A percentile compares a stretch with the other conserved stretches of the same genome.
These are phyloP conservation scores for Megastigmus dorsalis DNA, from an alignment of 2,888 invertebrate species.

Conservation along the genomic window DNA sequence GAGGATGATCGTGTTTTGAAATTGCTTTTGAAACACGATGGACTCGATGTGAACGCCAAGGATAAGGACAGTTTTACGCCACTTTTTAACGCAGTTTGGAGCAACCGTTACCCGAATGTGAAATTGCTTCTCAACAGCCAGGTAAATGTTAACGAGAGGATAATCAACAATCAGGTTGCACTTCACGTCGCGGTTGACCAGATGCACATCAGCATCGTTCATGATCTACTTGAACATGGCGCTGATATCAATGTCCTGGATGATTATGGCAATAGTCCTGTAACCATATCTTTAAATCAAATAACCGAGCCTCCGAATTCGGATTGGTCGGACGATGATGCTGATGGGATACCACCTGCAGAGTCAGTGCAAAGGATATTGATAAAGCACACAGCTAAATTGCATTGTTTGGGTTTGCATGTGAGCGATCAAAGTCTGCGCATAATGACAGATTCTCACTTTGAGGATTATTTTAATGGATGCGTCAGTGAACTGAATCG, in stretches of 20 bases:
- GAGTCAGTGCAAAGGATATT: slow-evolving; percentile 6
- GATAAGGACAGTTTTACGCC: slow-evolving; percentile 37
- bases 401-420: neutral
- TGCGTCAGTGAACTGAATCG: slow-evolving; percentile 18
- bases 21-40: slow-evolving; percentile 3
- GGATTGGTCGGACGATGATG: slow-evolving; percentile 1
- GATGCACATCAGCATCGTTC: neutral
- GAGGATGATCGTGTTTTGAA: slow-evolving; percentile 22
- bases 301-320: neutral
- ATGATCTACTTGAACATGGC: slow-evolving; percentile 23
- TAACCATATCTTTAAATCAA: slow-evolving; percentile 27
- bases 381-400: slow-evolving; percentile 23
- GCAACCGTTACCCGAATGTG: slow-evolving; percentile 15
- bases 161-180: slow-evolving; percentile 33
- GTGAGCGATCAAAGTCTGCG: slow-evolving; percentile 12
- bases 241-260: slow-evolving; percentile 31
- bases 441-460: slow-evolving; percentile 3
- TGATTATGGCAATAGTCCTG: slow-evolving; percentile 35
- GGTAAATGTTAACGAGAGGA: slow-evolving; percentile 17
- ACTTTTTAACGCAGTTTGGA: slow-evolving; percentile 41
- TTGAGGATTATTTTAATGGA: slow-evolving; percentile 9
- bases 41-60: slow-evolving; percentile 24
- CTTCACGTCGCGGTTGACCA: slow-evolving; percentile 42
- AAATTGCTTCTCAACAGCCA: slow-evolving; percentile 12
- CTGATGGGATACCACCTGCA: neutral